phyloP scores from a whole-genome alignment of 2,888 invertebrate genomes.

The Trilocha varians region DNA sequence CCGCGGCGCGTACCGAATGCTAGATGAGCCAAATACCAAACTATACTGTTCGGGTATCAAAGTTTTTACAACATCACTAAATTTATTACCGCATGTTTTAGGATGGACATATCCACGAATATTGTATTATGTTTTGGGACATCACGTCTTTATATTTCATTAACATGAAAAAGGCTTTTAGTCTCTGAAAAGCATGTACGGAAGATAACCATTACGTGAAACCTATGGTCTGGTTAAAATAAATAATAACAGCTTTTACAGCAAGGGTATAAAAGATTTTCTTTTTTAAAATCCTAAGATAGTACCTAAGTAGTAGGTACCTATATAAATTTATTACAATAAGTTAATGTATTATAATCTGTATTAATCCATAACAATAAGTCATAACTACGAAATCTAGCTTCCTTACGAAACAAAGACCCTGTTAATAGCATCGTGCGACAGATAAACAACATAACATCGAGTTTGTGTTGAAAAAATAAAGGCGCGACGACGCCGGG shows the following conservation, averaged over 20 bases:
- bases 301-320: too few species aligned
- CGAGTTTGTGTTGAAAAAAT: conserved; percentile 67
- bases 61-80: conserved; percentile 17
- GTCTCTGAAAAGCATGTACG: too few species aligned
- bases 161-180: too few species aligned
- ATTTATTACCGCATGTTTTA: neutral
- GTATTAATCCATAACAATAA: too few species aligned
- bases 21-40: conserved; percentile 50
- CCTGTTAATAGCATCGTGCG: conserved; percentile 59
- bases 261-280: too few species aligned
- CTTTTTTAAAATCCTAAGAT: too few species aligned
- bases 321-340: too few species aligned
- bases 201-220: too few species aligned
- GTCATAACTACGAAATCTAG: conserved; percentile 55
- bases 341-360: too few species aligned
- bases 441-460: conserved; percentile 62
- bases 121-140: neutral
- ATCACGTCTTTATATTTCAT: neutral
- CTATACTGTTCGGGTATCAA: conserved; percentile 22
- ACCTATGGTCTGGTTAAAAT: too few species aligned
- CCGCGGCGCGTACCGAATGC: conserved; percentile 61
- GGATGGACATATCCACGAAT: neutral
- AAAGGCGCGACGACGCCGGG: conserved; percentile 70
- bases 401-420: conserved; percentile 61
- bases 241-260: too few species aligned